Base-by-base conservation (phyloP, 2,888 invertebrate genomes). In the Yponomeuta malinellus region DNA sequence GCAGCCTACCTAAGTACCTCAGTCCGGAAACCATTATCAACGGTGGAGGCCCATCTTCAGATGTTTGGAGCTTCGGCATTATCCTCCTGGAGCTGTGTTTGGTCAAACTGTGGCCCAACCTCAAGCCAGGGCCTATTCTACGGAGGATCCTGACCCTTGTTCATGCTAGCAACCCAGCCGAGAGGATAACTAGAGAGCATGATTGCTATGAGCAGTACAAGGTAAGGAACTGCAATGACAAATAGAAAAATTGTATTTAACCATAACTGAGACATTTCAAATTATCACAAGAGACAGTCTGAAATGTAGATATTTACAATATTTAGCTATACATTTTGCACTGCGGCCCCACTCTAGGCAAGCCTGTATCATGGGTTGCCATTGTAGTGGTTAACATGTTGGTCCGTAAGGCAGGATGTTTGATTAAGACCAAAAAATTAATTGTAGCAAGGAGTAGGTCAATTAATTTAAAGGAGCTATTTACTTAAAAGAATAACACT, bases 21-120 rank as follows among this genome's bases (percentile, higher is more conserved):
- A 95, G 97, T 33, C 97, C 97, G 0, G 97, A 98, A 89, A 94
- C 96, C 63, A 94, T 97, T 76, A 81, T 96, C 3, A 93, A 94
- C 70, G 94, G 94, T 43, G 93, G 94, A 70, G 96, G 96, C 69
- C 94, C 95, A 0, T 96, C 97, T 84, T 95, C 95, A 29, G 99
- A 99, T 87, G 93, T 98, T 48, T 99, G 99, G 99, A 95, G 98
- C 1, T 89, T 98, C 73, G 99, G 98, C n/a, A 95, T 99, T 72
- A 95, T 99, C 72, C 84, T 98, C 52, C 91, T 96, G 0, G 98
- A 99, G 87, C 85, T 97, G 5, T 90, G 96, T 72, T 87, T 98
- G 64, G 94, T 95, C 73, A 92, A 93, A 72, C 87, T 97, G 9
- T 97, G 97, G 97, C 88, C 91, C 68, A 95, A 94, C 74, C 86